Evolutionary conservation across 2,113 vertebrate species (phyloP).

Genomic region (Chaetura pelagica): DNA sequence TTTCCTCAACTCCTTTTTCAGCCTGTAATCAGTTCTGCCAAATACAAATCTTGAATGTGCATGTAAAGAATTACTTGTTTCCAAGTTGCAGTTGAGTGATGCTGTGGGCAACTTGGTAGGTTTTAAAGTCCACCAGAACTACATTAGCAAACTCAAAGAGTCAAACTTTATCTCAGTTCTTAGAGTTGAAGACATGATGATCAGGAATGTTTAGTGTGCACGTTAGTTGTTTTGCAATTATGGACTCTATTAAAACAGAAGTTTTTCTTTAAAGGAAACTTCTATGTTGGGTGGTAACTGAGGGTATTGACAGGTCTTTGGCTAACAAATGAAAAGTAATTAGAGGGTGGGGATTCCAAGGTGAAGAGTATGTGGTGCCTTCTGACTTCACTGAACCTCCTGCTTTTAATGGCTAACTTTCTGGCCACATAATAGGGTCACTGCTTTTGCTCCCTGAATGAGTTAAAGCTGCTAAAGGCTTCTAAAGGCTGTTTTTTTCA

Average conservation of each 20-base stretch:
- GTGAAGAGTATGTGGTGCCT: background rate
- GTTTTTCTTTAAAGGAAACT: background rate
- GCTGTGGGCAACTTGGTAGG: background rate
- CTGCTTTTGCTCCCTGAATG: background rate
- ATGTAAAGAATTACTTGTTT: background rate
- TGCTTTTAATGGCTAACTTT: background rate
- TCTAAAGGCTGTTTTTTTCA: background rate
- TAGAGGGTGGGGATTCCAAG: background rate
- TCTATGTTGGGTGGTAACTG: background rate
- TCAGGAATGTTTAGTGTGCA: background rate
- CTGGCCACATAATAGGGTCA: background rate
- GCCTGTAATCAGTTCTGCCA: background rate
- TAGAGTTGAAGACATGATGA: background rate
- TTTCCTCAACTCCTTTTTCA: conserved; percentile 6
- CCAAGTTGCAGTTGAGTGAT: background rate
- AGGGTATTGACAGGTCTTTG: background rate
- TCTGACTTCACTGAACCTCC: background rate
- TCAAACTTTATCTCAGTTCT: background rate
- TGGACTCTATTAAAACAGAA: background rate
- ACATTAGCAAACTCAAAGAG: background rate
- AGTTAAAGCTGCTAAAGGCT: background rate
- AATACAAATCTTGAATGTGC: background rate
- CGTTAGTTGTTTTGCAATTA: background rate
- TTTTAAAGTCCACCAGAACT: background rate
- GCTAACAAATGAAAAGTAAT: background rate